A percentile compares a stretch with the other conserved stretches of the same genome.
phyloP scores from a whole-genome alignment of 53 echinoderm and acorn worm species.

The Mesocentrotus franciscanus region DNA sequence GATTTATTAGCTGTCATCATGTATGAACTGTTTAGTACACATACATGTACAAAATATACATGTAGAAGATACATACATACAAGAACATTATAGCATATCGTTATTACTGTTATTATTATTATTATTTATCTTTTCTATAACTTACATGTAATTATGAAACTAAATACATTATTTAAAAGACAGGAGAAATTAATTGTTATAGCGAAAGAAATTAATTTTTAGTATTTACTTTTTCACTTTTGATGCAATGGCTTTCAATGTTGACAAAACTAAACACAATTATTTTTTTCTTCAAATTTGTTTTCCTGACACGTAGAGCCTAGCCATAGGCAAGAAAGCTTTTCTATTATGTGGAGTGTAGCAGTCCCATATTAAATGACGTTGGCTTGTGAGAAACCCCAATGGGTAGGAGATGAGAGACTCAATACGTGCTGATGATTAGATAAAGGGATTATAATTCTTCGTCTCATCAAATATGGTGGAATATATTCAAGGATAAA shows the following conservation, averaged over 20 bases:
- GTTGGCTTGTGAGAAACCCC: not conserved
- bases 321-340: not conserved
- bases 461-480: constrained; percentile 42
- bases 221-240: not conserved
- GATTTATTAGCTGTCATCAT: too few species aligned
- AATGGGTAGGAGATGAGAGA: not conserved
- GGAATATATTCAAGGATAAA: constrained; percentile 16
- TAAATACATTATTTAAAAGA: too few species aligned
- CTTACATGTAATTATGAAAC: too few species aligned
- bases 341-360: not conserved
- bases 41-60: too few species aligned
- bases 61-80: too few species aligned
- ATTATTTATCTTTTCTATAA: too few species aligned
- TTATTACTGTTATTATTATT: too few species aligned
- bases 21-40: too few species aligned
- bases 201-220: not conserved
- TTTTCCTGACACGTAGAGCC: constrained; percentile 18
- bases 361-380: constrained; percentile 43
- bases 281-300: not conserved
- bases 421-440: constrained; percentile 33
- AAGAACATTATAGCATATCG: too few species aligned
- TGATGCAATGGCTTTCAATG: not conserved
- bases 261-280: not conserved
- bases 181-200: too few species aligned
- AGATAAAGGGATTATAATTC: constrained; percentile 57